Percentiles rank a stretch among this genome's conserved stretches.
phyloP scores from a whole-genome alignment of 2,797 vertebrate species.

The Phataginus tricuspis region DNA sequence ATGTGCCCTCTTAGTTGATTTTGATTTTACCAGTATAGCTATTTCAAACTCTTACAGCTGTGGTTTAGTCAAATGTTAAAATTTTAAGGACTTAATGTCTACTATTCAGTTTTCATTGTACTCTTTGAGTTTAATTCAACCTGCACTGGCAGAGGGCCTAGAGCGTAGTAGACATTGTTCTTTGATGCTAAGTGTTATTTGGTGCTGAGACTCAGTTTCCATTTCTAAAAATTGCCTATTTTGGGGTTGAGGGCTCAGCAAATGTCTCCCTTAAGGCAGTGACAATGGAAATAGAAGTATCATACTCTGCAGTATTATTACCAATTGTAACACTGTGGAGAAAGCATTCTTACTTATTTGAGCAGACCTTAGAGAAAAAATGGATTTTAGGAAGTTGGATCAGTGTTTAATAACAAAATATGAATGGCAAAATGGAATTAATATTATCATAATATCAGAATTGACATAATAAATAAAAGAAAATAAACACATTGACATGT shows the following conservation, averaged over 20 bases:
- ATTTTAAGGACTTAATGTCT: neutral
- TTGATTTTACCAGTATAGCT: neutral
- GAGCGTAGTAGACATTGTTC: neutral
- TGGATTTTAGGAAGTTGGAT: neutral
- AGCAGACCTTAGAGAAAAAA: neutral
- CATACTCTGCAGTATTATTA: neutral
- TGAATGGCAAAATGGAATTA: neutral
- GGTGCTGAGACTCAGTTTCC: neutral
- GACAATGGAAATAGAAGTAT: neutral
- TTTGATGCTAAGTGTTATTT: neutral
- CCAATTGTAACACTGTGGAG: neutral
- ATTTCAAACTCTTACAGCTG: neutral
- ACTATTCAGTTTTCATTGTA: neutral
- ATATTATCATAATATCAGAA: neutral
- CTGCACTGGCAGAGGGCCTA: neutral
- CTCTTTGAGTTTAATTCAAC: neutral
- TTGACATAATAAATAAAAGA: neutral
- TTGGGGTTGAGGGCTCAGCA: neutral
- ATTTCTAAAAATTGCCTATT: neutral
- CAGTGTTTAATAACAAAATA: neutral
- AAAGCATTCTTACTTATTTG: neutral
- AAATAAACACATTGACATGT: neutral
- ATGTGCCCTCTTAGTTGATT: neutral
- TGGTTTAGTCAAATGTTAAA: slow-evolving; percentile 7
- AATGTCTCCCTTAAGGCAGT: neutral